Evolutionary conservation across 2,113 vertebrate species (phyloP).

Genomic region (Marmota monax): DNA sequence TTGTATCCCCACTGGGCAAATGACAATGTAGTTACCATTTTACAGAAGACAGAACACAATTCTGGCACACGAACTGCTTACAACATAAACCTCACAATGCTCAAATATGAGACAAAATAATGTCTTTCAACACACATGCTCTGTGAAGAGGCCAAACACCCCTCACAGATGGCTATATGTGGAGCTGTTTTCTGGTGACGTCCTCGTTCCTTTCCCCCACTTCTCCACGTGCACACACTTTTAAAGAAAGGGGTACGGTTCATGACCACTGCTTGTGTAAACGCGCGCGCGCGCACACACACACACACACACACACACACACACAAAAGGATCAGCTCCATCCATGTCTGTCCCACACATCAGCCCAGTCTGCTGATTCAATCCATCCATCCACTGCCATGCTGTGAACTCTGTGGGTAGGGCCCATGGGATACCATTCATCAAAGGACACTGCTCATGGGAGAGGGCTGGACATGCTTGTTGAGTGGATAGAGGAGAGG

Average conservation of each 20-base stretch:
- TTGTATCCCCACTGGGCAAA: conserved; percentile 33
- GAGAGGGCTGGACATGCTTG: neutral
- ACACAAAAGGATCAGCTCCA: neutral
- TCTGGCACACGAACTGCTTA: conserved; percentile 8
- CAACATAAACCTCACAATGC: neutral
- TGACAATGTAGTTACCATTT: neutral
- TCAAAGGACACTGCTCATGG: neutral
- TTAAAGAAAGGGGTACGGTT: neutral
- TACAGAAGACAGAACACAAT: conserved; percentile 16
- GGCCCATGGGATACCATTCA: neutral
- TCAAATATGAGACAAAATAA: neutral
- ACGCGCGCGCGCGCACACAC: neutral
- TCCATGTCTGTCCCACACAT: too few relatives aligned
- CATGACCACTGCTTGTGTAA: neutral
- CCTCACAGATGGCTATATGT: too few relatives aligned
- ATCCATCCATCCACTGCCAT: neutral
- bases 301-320: neutral
- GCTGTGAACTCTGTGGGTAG: neutral
- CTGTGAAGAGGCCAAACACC: too few relatives aligned
- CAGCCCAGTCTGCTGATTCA: neutral
- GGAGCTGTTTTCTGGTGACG: rapidly evolving
- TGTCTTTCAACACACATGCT: neutral
- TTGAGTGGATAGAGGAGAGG: neutral
- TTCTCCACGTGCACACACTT: neutral
- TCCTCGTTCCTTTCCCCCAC: neutral